These are phyloP conservation scores for Panagrolaimus sp. DNA, from an alignment of 1,140 invertebrate genomes.

Conservation along the genomic window DNA sequence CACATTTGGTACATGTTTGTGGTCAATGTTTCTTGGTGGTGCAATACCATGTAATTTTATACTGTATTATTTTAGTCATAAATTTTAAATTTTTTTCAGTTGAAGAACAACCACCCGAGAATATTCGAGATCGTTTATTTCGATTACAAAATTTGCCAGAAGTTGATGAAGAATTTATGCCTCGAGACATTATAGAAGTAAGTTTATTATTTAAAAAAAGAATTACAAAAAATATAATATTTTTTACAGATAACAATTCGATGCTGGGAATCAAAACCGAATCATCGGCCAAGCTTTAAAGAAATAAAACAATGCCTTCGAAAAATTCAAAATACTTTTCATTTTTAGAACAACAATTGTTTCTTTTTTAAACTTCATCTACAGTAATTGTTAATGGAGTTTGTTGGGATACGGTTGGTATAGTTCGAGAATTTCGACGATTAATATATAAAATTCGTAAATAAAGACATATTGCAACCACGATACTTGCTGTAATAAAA, in stretches of 20 bases:
- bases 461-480: not conserved
- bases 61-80: no score
- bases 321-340: conserved; percentile 10
- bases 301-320: not conserved
- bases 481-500: not conserved
- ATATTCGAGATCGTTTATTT: not conserved
- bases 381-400: not conserved
- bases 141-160: not conserved
- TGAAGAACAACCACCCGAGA: conserved; percentile 5
- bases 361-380: not conserved
- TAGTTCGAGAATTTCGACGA: conserved; percentile 1
- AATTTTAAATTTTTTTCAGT: no score
- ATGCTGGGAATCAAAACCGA: not conserved
- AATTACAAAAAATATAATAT: not conserved
- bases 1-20: not conserved
- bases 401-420: not conserved
- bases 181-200: not conserved
- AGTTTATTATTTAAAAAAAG: no score
- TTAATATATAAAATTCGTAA: not conserved
- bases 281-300: not conserved
- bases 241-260: no score
- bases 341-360: not conserved
- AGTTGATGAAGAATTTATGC: conserved; percentile 2
- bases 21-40: not conserved
- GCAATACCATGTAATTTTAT: not conserved